Conservation (phyloP, 2,797 vertebrate genomes). For the Crenichthys baileyi region DNA sequence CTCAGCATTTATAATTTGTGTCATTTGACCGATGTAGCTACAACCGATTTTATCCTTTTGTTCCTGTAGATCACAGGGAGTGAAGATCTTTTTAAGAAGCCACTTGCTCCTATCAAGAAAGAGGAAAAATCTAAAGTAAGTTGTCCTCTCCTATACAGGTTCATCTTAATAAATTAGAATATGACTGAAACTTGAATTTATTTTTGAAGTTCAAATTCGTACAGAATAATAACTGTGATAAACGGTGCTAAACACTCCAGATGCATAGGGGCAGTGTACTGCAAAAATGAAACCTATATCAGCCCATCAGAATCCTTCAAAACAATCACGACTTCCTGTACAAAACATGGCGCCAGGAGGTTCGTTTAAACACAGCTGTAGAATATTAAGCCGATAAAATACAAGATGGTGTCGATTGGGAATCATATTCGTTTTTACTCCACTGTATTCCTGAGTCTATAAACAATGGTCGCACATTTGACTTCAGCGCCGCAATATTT, state of each 20-base stretch:
- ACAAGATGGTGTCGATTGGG: too few species aligned
- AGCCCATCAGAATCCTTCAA: too few species aligned
- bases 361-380: too few species aligned
- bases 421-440: too few species aligned
- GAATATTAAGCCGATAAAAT: too few species aligned
- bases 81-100: constrained; percentile 97
- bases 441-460: too few species aligned
- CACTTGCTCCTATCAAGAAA: constrained; percentile 88
- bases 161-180: background rate
- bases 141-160: background rate
- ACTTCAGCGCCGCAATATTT: too few species aligned
- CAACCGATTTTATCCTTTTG: background rate
- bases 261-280: too few species aligned
- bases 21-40: background rate
- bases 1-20: background rate
- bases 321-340: too few species aligned
- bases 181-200: background rate
- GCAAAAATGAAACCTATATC: too few species aligned
- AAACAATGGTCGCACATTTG: too few species aligned
- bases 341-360: too few species aligned
- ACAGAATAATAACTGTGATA: background rate
- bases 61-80: constrained; percentile 71
- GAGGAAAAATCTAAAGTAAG: constrained; percentile 91
- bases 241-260: background rate
- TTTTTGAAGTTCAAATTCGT: background rate